phyloP scores from a whole-genome alignment of 2,113 vertebrate genomes.

The Eleginops maclovinus region DNA sequence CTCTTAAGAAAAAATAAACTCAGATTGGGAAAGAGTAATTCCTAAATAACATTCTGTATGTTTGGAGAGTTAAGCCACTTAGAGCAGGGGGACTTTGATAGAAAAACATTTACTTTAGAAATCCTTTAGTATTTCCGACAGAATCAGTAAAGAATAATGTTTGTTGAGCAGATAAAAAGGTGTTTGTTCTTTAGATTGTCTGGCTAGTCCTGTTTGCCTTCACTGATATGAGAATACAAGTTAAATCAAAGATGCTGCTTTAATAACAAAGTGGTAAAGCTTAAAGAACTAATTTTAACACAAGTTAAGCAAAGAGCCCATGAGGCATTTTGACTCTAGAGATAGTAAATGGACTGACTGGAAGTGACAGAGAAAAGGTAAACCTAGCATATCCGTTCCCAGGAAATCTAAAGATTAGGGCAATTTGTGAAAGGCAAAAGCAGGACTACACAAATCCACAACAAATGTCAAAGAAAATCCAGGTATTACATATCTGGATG shows the following conservation, averaged over 20 bases:
- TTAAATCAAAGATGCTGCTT: not conserved
- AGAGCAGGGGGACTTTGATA: slow-evolving; percentile 25
- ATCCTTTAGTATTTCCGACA: slow-evolving; percentile 13
- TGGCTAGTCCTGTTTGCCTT: not conserved
- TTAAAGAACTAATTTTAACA: not conserved
- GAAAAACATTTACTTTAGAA: slow-evolving; percentile 50
- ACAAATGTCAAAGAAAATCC: slow-evolving; percentile 11
- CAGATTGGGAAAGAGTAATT: slow-evolving; percentile 45
- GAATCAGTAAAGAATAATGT: slow-evolving; percentile 16
- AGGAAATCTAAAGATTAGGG: slow-evolving; percentile 36
- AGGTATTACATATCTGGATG: slow-evolving; percentile 31
- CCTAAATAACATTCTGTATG: slow-evolving; percentile 35
- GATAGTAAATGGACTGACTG: not conserved
- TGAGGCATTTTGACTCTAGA: not conserved
- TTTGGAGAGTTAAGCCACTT: slow-evolving; percentile 46
- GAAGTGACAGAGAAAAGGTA: slow-evolving; percentile 6
- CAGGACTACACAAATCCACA: not conserved
- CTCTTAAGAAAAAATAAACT: slow-evolving; percentile 63
- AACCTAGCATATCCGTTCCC: slow-evolving; percentile 13
- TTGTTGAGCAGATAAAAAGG: slow-evolving; percentile 28
- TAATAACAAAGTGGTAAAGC: not conserved
- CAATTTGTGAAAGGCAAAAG: not conserved
- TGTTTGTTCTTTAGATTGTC: slow-evolving; percentile 32
- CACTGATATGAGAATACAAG: not conserved
- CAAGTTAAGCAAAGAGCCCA: not conserved